Evolutionary conservation across 2,888 invertebrate species (phyloP), one percentile per base, ranked within the genome.

Genomic region (Drosophila yooni): DNA sequence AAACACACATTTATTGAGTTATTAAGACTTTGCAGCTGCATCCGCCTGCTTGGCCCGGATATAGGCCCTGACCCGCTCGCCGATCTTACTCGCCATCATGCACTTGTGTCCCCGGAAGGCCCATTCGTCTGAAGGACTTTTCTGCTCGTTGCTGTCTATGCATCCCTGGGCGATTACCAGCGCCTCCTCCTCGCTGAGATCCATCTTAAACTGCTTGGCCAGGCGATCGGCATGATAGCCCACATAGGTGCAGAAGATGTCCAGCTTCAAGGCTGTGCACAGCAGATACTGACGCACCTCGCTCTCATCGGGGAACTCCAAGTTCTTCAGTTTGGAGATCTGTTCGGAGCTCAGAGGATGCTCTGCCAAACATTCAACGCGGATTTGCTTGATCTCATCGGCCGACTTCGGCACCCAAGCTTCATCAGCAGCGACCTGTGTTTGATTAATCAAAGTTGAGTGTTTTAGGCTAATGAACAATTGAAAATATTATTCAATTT

Each of bases 41-140:
- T 79, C 86, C 38, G 91, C 90, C 33, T 81, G 72, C 66, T 79
- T 87, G 70, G 85, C 81, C 72, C 79, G 82, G 29, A 92, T 77
- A 38, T 76, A 92, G 50, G 89, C 84, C 66, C 74, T 82, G 2
- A 92, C 88, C 21, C 89, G 80, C 3, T 92, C 91, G 1, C 93
- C 93, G 40, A 92, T 81, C 64, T 91, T 88, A 68, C 91, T 92
- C 46, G 78, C 71, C 87, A 92, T 90, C 67, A 93, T 68, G 75
- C 93, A 93, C 64, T 79, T 83, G 71, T 92, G 91, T 31, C 91
- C 92, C n/a, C 92, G 91, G 84, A 86, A 93, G 5, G 92, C 92
- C 91, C 92, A 92, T 13, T 84, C 88, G 64, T 93, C 92, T 6
- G 79, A 71, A 50, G 89, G 81, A 59, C 89, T 87, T 38, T 91